A percentile compares a stretch with the other conserved stretches of the same genome.
Evolutionary conservation across 2,888 invertebrate species (phyloP).

Genomic region (Podabrus alpinus): DNA sequence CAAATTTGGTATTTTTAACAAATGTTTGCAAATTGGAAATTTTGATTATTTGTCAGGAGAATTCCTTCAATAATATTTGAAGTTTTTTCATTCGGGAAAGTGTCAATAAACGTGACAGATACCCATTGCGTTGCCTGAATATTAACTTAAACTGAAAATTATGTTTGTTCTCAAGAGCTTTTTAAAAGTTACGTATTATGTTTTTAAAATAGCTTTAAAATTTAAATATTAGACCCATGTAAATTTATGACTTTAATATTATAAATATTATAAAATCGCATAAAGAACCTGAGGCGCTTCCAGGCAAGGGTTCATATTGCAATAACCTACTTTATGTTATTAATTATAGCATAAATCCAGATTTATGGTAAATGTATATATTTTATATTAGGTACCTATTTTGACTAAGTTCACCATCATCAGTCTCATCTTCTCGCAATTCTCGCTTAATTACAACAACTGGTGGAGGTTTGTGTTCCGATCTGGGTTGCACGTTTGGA

Average conservation of each 20-base stretch:
- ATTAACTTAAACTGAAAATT: constrained; percentile 23
- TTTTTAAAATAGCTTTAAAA: constrained; percentile 4
- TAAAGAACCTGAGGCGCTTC: background rate
- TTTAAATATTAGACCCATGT: background rate
- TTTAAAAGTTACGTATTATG: constrained; percentile 1
- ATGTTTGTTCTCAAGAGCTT: constrained; percentile 4
- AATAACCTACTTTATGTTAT: background rate
- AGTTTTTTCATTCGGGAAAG: constrained; percentile 22
- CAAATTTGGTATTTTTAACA: background rate
- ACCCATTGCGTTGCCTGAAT: constrained; percentile 17
- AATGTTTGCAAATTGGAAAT: constrained; percentile 8
- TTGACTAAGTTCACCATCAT: constrained; percentile 63
- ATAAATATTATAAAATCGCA: background rate
- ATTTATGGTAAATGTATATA: background rate
- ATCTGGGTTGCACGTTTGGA: constrained; percentile 66
- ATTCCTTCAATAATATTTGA: constrained; percentile 23
- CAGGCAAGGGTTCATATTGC: background rate
- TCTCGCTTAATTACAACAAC: constrained; percentile 91
- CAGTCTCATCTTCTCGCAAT: constrained; percentile 78
- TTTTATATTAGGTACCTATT: constrained; percentile 49
- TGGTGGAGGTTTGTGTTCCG: constrained; percentile 86
- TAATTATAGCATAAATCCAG: background rate
- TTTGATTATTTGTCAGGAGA: constrained; percentile 9
- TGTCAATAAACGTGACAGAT: constrained; percentile 30
- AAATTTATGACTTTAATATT: background rate